phyloP scores from a whole-genome alignment of 2,888 invertebrate genomes.

The Mactromeris polynyma region DNA sequence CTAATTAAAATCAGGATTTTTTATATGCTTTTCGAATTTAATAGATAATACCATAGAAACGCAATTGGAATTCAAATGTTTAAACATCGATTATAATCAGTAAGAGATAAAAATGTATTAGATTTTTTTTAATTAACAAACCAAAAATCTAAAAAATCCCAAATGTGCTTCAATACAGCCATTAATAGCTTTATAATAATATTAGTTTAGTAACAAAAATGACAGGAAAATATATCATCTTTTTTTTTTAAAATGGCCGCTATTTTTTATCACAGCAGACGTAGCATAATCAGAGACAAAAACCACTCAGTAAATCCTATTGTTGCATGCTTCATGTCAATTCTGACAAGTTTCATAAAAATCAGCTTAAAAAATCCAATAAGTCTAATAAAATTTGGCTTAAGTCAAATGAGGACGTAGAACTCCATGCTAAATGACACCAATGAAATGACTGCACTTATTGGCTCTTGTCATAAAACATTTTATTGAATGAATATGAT shows the following conservation, averaged over 20 bases:
- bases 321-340: slow-evolving; percentile 4
- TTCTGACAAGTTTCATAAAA: slow-evolving; percentile 25
- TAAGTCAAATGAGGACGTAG: slow-evolving; percentile 12
- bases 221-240: background rate
- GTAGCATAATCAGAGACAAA: background rate
- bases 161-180: background rate
- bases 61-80: too few relatives aligned
- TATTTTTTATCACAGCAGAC: background rate
- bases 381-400: slow-evolving; percentile 25
- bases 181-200: too few relatives aligned
- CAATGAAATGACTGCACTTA: slow-evolving; percentile 1
- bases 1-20: too few relatives aligned
- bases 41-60: too few relatives aligned
- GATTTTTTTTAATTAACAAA: background rate
- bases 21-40: too few relatives aligned
- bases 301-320: background rate
- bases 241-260: background rate
- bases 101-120: too few relatives aligned
- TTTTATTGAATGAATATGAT: slow-evolving; percentile 20
- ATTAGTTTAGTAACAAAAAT: too few relatives aligned
- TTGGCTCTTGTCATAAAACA: slow-evolving; percentile 11
- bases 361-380: slow-evolving; percentile 35
- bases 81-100: too few relatives aligned
- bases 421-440: background rate
- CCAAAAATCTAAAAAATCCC: background rate